phyloP scores from a whole-genome alignment of 2,888 invertebrate species.

The Psococerastis gibbosa region DNA sequence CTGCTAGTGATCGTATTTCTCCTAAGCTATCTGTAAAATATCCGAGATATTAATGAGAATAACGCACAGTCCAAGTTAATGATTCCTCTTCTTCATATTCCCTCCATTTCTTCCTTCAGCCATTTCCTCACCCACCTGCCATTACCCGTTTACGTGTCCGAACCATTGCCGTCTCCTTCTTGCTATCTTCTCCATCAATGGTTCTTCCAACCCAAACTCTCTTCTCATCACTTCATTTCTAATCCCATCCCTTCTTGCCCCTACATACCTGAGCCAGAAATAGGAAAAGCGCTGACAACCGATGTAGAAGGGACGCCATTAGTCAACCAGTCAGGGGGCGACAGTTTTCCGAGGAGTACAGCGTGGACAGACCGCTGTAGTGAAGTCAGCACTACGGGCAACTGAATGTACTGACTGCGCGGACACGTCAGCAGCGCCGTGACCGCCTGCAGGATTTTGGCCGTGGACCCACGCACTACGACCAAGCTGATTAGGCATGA shows the following conservation, averaged over 20 bases:
- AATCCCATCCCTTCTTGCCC: too few relatives aligned
- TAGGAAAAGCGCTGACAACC: conserved; percentile 42
- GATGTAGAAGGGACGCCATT: conserved; percentile 69
- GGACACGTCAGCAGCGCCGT: conserved; percentile 77
- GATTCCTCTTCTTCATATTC: not conserved
- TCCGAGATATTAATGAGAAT: not conserved
- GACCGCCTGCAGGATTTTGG: conserved; percentile 69
- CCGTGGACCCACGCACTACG: conserved; percentile 84
- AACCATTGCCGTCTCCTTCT: too few relatives aligned
- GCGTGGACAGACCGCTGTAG: conserved; percentile 80
- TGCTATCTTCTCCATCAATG: too few relatives aligned
- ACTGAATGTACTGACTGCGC: conserved; percentile 58
- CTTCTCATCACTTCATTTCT: too few relatives aligned
- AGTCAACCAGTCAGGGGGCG: conserved; percentile 73
- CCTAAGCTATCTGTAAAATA: conserved; percentile 6
- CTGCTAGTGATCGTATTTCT: conserved; percentile 45
- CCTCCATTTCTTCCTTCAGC: too few relatives aligned
- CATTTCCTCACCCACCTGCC: too few relatives aligned
- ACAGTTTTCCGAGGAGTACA: conserved; percentile 64
- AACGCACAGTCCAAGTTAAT: not conserved
- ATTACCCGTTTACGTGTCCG: too few relatives aligned
- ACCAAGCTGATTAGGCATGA: conserved; percentile 82
- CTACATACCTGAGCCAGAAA: conserved; percentile 10
- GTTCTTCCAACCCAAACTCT: too few relatives aligned
- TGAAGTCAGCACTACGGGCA: conserved; percentile 66